Base-by-base conservation (phyloP, 2,797 vertebrate genomes). In the Cetoscarus ocellatus region DNA sequence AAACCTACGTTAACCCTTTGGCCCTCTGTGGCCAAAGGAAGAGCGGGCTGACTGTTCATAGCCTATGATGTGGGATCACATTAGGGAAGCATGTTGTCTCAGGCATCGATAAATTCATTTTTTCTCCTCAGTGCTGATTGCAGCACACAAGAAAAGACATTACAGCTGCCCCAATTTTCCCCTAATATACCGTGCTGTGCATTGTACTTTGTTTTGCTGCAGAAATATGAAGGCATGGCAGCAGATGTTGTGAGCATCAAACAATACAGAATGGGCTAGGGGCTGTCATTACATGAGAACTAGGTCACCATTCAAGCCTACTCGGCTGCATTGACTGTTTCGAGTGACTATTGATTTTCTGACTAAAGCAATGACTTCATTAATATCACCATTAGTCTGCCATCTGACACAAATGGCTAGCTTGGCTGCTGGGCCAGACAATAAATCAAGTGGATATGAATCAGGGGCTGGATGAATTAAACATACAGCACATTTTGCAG, bases 281-380 rank as follows among this genome's bases (percentile, higher is more conserved):
- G 84, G 77, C 85, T 78, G 90, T 83, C 86, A 89, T 88, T 88
- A 92, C 80, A 91, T 91, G 91, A 86, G 91, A 94, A 94, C 86
- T 94, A 91, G 94, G 94, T 95, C 94, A 94, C 91, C 84, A 83
- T 91, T 88, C 88, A 85, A 90, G 87, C 90, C 84, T 77, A 80
- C 88, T 92, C 83, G 82, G 84, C 83, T 73, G 82, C 82, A 89
- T 89, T 87, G 85, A 91, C 88, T 88, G 86, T 91, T 92, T 92
- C 77, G 88, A 94, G 92, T 91, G 89, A 85, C 80, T 94, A 95
- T 95, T 94, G 94, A 94, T 94, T 94, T 95, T 94, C 92, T 94
- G 94, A 94, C 94, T 89, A 80, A 92, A 93, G 92, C 93, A 92
- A 94, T 94, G 94, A 94, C 94, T 94, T 93, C 92, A 95, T 95